phyloP scores from a whole-genome alignment of 2,113 vertebrate species.

The Lonchura striata region DNA sequence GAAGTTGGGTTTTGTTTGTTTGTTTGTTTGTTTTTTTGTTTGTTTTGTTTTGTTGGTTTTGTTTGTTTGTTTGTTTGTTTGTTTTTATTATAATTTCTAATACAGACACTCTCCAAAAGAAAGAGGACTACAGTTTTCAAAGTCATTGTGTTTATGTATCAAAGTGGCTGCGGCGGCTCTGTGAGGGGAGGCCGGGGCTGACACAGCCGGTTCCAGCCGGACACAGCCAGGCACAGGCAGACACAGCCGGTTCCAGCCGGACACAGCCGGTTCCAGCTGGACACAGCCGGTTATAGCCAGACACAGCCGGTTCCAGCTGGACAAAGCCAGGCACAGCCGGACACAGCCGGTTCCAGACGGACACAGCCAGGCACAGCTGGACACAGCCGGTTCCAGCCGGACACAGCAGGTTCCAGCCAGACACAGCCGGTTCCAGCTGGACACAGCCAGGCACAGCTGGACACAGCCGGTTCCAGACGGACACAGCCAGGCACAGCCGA shows the following conservation, averaged over 20 bases:
- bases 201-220: rapidly evolving
- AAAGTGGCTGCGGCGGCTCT: rapidly evolving
- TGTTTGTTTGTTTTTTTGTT: too few relatives aligned
- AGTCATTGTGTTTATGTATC: not conserved
- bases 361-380: rapidly evolving
- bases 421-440: not conserved
- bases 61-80: too few relatives aligned
- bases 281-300: not conserved
- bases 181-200: rapidly evolving
- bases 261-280: rapidly evolving
- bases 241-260: rapidly evolving
- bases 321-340: not conserved
- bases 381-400: rapidly evolving
- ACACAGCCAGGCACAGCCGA: rapidly evolving
- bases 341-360: rapidly evolving
- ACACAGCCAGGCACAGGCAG: rapidly evolving
- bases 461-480: rapidly evolving
- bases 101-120: not conserved
- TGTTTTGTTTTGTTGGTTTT: rapidly evolving
- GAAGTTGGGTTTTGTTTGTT: too few relatives aligned
- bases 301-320: rapidly evolving
- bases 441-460: not conserved
- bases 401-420: rapidly evolving
- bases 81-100: not conserved
- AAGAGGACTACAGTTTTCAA: not conserved